Evolutionary conservation across 2,888 invertebrate genomes (phyloP).

Genomic region (Chaetogeoica ovagalla): DNA sequence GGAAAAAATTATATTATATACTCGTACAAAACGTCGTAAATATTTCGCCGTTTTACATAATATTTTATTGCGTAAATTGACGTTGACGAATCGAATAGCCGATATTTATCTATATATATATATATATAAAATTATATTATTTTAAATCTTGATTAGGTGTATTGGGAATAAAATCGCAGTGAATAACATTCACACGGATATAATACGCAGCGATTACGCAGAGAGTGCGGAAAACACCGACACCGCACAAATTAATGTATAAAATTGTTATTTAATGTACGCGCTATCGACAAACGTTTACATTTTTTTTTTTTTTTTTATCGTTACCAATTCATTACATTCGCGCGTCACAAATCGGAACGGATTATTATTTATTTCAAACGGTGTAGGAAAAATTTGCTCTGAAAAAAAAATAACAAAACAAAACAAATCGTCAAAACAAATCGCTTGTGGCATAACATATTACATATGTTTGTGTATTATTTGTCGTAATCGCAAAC

Average conservation of each 20-base stretch:
- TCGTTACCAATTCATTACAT: not conserved
- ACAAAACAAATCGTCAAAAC: too few relatives aligned
- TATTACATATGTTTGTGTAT: too few relatives aligned
- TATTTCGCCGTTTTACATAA: too few relatives aligned
- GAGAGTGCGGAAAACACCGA: not conserved
- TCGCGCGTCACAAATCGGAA: not conserved
- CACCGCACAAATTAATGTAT: conserved; percentile 5
- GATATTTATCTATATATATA: too few relatives aligned
- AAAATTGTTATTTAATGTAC: not conserved
- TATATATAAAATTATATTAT: too few relatives aligned
- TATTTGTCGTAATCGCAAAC: too few relatives aligned
- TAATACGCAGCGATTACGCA: not conserved
- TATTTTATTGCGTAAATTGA: too few relatives aligned
- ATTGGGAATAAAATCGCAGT: not conserved
- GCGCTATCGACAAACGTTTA: not conserved
- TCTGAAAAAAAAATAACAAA: too few relatives aligned
- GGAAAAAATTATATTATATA: too few relatives aligned
- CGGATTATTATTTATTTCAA: not conserved
- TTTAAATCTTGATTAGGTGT: conserved; percentile 14
- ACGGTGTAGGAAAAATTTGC: not conserved
- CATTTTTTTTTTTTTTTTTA: not conserved
- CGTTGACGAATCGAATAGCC: too few relatives aligned
- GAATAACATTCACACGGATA: conserved; percentile 35
- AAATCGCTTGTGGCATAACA: too few relatives aligned
- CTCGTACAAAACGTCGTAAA: too few relatives aligned